Conservation (phyloP, 2,113 vertebrate species). For the Myotis davidii region DNA sequence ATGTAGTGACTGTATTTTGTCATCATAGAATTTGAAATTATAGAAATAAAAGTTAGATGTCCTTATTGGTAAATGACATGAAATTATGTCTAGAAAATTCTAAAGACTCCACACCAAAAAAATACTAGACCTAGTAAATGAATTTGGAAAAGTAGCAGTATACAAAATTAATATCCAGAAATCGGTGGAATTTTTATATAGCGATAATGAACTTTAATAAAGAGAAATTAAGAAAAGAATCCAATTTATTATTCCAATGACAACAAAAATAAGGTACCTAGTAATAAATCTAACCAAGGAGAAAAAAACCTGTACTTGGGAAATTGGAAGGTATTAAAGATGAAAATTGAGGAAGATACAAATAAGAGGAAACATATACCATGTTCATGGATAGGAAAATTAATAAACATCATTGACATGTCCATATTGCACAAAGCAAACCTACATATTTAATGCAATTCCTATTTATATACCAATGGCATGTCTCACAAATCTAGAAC, state of each 20-base stretch:
- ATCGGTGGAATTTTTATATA: neutral
- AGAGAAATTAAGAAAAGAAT: neutral
- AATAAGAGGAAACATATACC: neutral
- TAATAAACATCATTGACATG: neutral
- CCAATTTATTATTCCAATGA: neutral
- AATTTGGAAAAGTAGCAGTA: neutral
- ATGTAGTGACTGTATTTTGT: neutral
- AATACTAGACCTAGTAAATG: neutral
- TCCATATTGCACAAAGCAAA: neutral
- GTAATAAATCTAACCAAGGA: neutral
- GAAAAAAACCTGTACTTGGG: neutral
- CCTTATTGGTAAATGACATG: neutral
- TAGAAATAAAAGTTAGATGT: constrained; percentile 13
- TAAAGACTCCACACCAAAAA: neutral
- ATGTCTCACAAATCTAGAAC: neutral
- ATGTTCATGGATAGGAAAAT: neutral
- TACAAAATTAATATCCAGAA: neutral
- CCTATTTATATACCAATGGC: neutral
- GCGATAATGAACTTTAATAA: neutral
- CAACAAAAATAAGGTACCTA: neutral
- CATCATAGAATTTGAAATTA: neutral
- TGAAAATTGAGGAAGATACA: neutral
- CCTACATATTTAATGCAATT: neutral
- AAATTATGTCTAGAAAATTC: neutral
- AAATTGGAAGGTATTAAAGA: neutral